phyloP scores from a whole-genome alignment of 92 coral and sea anemone genomes.

The Heteractis magnifica region DNA sequence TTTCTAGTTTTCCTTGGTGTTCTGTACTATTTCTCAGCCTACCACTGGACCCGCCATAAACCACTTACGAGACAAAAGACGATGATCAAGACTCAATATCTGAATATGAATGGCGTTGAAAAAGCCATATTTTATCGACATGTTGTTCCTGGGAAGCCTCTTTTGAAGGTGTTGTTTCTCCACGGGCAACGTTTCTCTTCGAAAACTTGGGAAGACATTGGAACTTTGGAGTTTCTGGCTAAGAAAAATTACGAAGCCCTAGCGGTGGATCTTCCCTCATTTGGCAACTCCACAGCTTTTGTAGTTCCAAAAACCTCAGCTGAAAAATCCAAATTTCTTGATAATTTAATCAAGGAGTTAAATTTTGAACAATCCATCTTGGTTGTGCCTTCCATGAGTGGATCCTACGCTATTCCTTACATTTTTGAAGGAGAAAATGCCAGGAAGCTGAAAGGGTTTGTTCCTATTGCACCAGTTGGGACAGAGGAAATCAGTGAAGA shows the following conservation, averaged over 20 bases:
- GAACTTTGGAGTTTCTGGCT: constrained; percentile 63
- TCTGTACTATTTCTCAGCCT: constrained; percentile 27
- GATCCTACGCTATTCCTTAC: constrained; percentile 75
- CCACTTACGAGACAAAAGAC: neutral
- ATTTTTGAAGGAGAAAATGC: constrained; percentile 44
- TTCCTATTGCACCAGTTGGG: constrained; percentile 71
- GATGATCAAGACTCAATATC: constrained; percentile 17
- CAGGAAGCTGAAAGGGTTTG: constrained; percentile 65
- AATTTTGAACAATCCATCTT: constrained; percentile 53
- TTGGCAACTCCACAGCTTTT: constrained; percentile 57
- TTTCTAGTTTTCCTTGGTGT: constrained; percentile 22
- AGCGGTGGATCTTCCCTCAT: constrained; percentile 75
- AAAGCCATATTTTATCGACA: constrained; percentile 68
- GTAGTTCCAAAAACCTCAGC: constrained; percentile 18
- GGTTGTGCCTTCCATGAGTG: constrained; percentile 88
- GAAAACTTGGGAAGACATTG: constrained; percentile 65
- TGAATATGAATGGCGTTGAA: constrained; percentile 44
- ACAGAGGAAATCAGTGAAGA: constrained; percentile 49
- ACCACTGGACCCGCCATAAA: constrained; percentile 11
- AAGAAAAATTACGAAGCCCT: constrained; percentile 62
- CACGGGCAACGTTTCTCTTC: constrained; percentile 79
- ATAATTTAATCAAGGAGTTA: constrained; percentile 37
- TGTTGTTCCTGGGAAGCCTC: constrained; percentile 39
- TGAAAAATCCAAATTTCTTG: constrained; percentile 58
- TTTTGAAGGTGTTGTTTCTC: constrained; percentile 51